Base-by-base conservation (phyloP, 2,113 vertebrate genomes). In the Sisor rabdophorus region DNA sequence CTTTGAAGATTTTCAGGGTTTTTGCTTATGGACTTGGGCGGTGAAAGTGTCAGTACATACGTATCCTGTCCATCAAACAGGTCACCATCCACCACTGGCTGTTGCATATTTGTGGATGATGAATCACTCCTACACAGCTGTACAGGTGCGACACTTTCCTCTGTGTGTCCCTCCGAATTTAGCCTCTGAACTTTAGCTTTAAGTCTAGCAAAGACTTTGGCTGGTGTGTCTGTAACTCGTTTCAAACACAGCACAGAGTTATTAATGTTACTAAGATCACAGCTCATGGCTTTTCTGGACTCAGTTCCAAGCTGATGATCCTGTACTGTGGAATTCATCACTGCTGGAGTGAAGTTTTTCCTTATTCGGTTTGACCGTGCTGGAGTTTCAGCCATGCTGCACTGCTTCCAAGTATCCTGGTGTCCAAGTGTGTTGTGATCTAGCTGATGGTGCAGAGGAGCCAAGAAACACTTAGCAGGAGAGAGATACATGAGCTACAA, bases 171-270 rank as follows among this genome's bases (percentile, higher is more conserved):
- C n/a, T 53, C 58, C 15, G 67, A 28, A 48, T 74, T 77, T 28
- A 81, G 73, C 15, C 22, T 82, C 40, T 84, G 76, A 7, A 91
- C 84, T 80, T 86, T 90, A 2, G 85, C 86, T 69, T 93, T 93
- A 4, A 93, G 76, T 56, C 84, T 87, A 0, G 91, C 90, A 63
- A 93, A 93, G 2, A 91, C 75, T 71, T 89, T 91, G 2, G 90
- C 91, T 0, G 91, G 91, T 19, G 91, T 89, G 36, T 91, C 85
- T 24, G 68, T 28, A 11, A 12, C 13, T 11, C 54, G 11, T 1
- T 71, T 80, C 32, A 50, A 22, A 36, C 50, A 40, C 24, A 65
- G 4, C 13, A 60, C 60, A 12, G 74, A 6, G 30, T 11, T 55
- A 22, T 71, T 59, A 32, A 86, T 82, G 28, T 73, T 61, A 71